phyloP scores from a whole-genome alignment of 2,888 invertebrate genomes.

The Chromoteleia sp. region DNA sequence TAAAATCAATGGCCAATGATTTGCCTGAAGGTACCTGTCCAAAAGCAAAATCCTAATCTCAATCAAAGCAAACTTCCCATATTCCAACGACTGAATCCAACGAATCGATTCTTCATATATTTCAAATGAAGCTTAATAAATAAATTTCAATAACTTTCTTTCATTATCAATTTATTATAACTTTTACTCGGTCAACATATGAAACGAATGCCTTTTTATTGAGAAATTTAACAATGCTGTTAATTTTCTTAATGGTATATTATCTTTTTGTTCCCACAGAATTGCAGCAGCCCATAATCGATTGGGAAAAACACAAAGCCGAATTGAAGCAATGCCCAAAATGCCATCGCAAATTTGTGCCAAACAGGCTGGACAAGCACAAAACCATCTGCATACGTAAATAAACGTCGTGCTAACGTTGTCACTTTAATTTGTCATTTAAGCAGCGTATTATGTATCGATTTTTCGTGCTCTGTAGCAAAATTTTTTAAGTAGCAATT shows the following conservation, averaged over 20 bases:
- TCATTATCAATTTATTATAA: too few species aligned
- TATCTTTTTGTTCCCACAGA: constrained; percentile 41
- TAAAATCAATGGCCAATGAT: constrained; percentile 59
- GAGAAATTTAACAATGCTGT: too few species aligned
- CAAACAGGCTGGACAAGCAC: constrained; percentile 76
- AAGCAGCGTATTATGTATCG: too few species aligned
- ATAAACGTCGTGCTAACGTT: constrained; percentile 11
- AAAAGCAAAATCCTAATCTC: constrained; percentile 33
- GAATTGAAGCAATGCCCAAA: constrained; percentile 75
- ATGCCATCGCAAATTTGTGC: constrained; percentile 77
- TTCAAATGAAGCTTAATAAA: too few species aligned
- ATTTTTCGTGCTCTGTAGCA: too few species aligned
- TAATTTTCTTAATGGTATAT: too few species aligned
- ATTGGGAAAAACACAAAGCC: constrained; percentile 77
- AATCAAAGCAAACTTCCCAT: neutral
- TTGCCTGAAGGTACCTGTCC: constrained; percentile 60
- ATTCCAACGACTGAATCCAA: neutral
- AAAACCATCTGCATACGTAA: constrained; percentile 54
- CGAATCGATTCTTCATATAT: too few species aligned
- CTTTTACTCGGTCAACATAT: too few species aligned
- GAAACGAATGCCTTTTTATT: too few species aligned
- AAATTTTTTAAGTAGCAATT: too few species aligned
- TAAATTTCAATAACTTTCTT: too few species aligned
- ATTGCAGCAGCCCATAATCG: constrained; percentile 66
- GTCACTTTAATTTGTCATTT: neutral